Evolutionary conservation across 2,797 vertebrate species (phyloP).

Genomic region (Fringilla coelebs): DNA sequence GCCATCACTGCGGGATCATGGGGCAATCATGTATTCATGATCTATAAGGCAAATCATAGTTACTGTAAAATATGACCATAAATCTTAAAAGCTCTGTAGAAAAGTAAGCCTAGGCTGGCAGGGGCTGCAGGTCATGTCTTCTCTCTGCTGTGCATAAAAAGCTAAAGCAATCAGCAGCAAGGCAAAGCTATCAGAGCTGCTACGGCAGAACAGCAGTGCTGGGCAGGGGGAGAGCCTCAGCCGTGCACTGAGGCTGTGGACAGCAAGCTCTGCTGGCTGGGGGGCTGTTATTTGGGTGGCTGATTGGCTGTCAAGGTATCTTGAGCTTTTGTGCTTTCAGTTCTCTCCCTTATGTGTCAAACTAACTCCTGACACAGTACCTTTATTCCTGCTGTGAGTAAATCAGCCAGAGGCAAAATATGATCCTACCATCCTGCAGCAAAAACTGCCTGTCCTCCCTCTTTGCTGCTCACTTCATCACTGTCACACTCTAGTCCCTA

Average conservation of each 20-base stretch:
- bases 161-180: background rate
- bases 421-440: background rate
- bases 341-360: background rate
- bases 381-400: slow-evolving; percentile 24
- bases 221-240: background rate
- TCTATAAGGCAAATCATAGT: background rate
- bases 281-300: background rate
- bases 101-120: background rate
- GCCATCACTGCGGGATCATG: background rate
- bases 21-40: background rate
- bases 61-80: background rate
- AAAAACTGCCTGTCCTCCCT: background rate
- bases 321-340: background rate
- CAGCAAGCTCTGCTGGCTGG: background rate
- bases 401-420: slow-evolving; percentile 22
- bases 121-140: background rate
- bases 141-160: background rate
- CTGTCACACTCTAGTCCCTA: background rate
- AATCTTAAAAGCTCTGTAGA: background rate
- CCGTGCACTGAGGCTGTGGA: background rate
- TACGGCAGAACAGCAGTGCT: background rate
- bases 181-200: background rate
- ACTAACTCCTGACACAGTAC: background rate
- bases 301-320: background rate
- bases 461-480: slow-evolving; percentile 12